A percentile compares a stretch with the other conserved stretches of the same genome.
Evolutionary conservation across 2,888 invertebrate species (phyloP).

Genomic region (Ernsta delagoae): DNA sequence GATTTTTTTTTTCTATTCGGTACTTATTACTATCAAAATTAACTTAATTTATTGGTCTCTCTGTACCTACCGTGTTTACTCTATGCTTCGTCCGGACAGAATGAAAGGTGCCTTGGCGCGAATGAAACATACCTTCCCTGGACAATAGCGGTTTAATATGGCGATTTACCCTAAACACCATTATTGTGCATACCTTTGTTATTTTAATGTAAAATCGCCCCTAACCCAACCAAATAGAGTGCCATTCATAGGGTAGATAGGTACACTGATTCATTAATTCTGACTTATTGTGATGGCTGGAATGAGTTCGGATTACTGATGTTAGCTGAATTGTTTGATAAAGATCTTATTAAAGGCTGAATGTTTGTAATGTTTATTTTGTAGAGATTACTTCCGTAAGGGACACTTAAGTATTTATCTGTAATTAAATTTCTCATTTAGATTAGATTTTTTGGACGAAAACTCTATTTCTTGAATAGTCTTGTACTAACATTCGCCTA

Average conservation of each 20-base stretch:
- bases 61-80: constrained; percentile 27
- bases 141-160: constrained; percentile 73
- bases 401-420: too few species aligned
- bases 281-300: constrained; percentile 24
- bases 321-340: constrained; percentile 9
- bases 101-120: constrained; percentile 69
- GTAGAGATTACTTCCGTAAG: too few species aligned
- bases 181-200: constrained; percentile 48
- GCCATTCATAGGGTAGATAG: constrained; percentile 26
- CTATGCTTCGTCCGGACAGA: constrained; percentile 40
- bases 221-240: constrained; percentile 31
- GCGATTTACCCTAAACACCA: constrained; percentile 63
- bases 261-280: constrained; percentile 24
- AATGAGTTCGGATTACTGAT: constrained; percentile 27
- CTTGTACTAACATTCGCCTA: too few species aligned
- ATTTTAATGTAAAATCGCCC: constrained; percentile 42
- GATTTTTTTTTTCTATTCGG: too few species aligned
- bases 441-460: too few species aligned
- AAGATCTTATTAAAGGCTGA: background rate
- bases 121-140: constrained; percentile 72
- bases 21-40: too few species aligned
- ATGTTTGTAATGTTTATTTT: too few species aligned
- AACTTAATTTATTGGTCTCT: too few species aligned
- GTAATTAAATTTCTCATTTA: too few species aligned
- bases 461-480: too few species aligned